Evolutionary conservation across 2,113 vertebrate species (phyloP).

Genomic region (Probosciger aterrimus): DNA sequence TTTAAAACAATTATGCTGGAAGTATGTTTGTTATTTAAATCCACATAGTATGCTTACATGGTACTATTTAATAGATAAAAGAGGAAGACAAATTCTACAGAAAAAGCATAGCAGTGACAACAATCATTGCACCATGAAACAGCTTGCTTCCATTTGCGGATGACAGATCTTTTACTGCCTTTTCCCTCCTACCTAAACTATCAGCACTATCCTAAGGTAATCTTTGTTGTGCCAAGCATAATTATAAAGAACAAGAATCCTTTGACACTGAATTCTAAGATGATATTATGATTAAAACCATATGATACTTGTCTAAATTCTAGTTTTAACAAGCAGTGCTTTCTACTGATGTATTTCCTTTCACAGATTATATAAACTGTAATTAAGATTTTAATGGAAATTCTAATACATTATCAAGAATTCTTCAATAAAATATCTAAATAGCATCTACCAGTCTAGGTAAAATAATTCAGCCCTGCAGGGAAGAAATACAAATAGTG

Average conservation of each 20-base stretch:
- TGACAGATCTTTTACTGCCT: not conserved
- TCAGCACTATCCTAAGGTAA: not conserved
- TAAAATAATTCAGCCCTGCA: constrained; percentile 24
- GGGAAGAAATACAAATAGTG: not conserved
- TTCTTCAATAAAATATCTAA: not conserved
- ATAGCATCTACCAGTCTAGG: not conserved
- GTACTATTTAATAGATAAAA: not conserved
- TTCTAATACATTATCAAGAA: not conserved
- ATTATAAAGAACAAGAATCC: not conserved
- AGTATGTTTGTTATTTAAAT: not conserved
- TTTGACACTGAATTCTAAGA: not conserved
- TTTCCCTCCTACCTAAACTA: not conserved
- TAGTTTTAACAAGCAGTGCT: not conserved
- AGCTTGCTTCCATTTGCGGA: not conserved
- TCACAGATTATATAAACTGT: not conserved
- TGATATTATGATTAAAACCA: not conserved
- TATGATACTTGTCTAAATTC: not conserved
- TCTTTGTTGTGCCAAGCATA: not conserved
- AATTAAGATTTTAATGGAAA: not conserved
- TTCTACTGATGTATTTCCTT: not conserved
- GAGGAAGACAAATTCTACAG: not conserved
- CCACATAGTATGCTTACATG: not conserved
- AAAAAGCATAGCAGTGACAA: not conserved
- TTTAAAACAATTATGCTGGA: not conserved
- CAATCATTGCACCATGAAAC: not conserved